phyloP scores from a whole-genome alignment of 2,113 vertebrate genomes.

The Protobothrops mucrosquamatus region DNA sequence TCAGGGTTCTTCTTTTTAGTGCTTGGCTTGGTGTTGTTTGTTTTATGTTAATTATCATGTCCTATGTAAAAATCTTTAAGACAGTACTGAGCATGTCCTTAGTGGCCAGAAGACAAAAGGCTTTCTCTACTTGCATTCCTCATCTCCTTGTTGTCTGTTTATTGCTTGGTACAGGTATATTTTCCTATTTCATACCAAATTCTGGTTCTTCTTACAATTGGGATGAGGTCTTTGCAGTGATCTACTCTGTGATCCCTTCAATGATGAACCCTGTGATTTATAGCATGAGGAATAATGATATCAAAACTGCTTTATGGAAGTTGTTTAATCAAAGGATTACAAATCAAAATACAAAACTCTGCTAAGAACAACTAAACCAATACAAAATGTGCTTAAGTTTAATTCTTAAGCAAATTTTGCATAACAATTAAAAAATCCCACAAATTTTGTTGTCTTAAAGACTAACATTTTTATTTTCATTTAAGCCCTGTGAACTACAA shows the following conservation, averaged over 20 bases:
- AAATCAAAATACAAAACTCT: no score
- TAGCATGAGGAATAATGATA: conserved; percentile 8
- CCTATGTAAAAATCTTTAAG: not conserved
- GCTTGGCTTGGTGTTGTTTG: not conserved
- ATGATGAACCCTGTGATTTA: conserved; percentile 14
- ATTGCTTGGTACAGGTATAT: not conserved
- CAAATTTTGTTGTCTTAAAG: not conserved
- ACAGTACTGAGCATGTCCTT: not conserved
- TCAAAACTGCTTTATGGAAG: not conserved
- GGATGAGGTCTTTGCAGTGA: not conserved
- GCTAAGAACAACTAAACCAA: no score
- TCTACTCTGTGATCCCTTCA: not conserved
- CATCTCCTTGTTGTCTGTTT: not conserved
- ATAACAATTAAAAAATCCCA: no score
- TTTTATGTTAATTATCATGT: not conserved
- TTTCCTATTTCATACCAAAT: not conserved
- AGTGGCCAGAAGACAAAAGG: not conserved
- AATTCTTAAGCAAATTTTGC: no score
- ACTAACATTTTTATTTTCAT: not conserved
- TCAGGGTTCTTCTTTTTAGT: not conserved
- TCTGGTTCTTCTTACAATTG: not conserved
- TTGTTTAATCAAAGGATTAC: no score
- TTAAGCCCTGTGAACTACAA: not conserved
- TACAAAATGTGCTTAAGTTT: no score
- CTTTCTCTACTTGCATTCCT: conserved; percentile 1